These are phyloP conservation scores for Caenorhabditis zanzibari DNA, from an alignment of 2,888 invertebrate species.

Conservation along the genomic window DNA sequence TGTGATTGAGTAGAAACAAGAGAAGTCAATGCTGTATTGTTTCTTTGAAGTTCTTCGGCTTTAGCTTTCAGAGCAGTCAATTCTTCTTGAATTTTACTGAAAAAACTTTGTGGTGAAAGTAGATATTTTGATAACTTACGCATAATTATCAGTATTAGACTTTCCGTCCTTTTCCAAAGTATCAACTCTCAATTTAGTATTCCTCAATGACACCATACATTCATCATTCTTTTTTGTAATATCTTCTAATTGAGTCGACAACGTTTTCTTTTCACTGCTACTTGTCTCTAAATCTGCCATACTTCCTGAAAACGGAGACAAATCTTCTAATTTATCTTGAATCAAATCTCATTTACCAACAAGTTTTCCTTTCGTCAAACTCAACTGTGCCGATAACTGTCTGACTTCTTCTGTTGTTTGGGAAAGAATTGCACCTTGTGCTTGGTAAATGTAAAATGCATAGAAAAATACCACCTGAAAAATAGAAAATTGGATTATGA, in stretches of 20 bases:
- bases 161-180: slow-evolving; percentile 57
- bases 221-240: slow-evolving; percentile 49
- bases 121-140: slow-evolving; percentile 48
- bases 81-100: slow-evolving; percentile 58
- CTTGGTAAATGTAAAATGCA: slow-evolving; percentile 65
- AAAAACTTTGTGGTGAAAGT: too few species aligned
- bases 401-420: slow-evolving; percentile 59
- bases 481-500: background rate
- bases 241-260: slow-evolving; percentile 47
- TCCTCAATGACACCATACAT: slow-evolving; percentile 54
- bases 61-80: slow-evolving; percentile 30
- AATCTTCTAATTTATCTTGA: background rate
- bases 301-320: slow-evolving; percentile 41
- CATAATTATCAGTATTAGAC: slow-evolving; percentile 41
- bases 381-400: slow-evolving; percentile 49
- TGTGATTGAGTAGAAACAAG: slow-evolving; percentile 62
- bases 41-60: slow-evolving; percentile 54
- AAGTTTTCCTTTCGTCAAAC: slow-evolving; percentile 58
- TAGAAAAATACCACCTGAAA: slow-evolving; percentile 68
- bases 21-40: slow-evolving; percentile 54
- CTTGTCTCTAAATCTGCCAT: slow-evolving; percentile 56
- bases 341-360: slow-evolving; percentile 32
- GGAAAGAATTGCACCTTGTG: slow-evolving; percentile 50
- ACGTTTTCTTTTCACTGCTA: slow-evolving; percentile 38
- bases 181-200: slow-evolving; percentile 61